Evolutionary conservation across 1,140 invertebrate genomes (phyloP).

Genomic region (Tetranychus cinnabarinus): DNA sequence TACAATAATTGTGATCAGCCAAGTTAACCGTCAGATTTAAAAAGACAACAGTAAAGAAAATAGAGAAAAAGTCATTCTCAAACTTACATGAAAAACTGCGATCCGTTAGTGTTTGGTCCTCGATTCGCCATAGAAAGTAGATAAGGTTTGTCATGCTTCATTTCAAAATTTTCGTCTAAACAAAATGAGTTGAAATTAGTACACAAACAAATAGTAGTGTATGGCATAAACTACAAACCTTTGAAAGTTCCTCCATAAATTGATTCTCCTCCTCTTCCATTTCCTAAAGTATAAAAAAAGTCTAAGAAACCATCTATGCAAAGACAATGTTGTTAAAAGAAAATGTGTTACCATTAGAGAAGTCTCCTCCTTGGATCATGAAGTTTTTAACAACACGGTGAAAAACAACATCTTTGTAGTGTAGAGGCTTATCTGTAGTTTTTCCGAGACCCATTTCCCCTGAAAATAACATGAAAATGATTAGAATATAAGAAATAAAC

Average conservation of each 20-base stretch:
- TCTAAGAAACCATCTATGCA: neutral
- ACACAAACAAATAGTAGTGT: neutral
- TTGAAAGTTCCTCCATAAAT: slow-evolving; percentile 72
- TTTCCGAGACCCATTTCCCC: slow-evolving; percentile 17
- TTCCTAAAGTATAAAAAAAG: slow-evolving; percentile 24
- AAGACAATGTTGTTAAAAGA: neutral
- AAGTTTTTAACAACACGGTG: slow-evolving; percentile 81
- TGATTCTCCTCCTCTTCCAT: slow-evolving; percentile 72
- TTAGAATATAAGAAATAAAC: neutral
- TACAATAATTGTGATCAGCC: neutral
- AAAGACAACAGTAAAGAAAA: neutral
- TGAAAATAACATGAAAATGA: slow-evolving; percentile 4
- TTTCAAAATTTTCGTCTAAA: slow-evolving; percentile 64
- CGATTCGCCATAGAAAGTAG: slow-evolving; percentile 89
- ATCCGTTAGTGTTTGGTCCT: slow-evolving; percentile 88
- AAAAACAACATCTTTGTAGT: slow-evolving; percentile 46
- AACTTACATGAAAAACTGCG: slow-evolving; percentile 81
- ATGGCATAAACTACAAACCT: slow-evolving; percentile 26
- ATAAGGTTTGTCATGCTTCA: slow-evolving; percentile 56
- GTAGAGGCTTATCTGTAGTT: slow-evolving; percentile 40
- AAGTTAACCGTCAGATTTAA: slow-evolving; percentile 30
- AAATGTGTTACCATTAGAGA: slow-evolving; percentile 13
- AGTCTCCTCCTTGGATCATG: slow-evolving; percentile 33
- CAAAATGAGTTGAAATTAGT: slow-evolving; percentile 15
- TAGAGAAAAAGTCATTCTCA: slow-evolving; percentile 2